These are phyloP conservation scores for Lepidochrysops patricia DNA, from an alignment of 2,888 invertebrate genomes.

Conservation along the genomic window DNA sequence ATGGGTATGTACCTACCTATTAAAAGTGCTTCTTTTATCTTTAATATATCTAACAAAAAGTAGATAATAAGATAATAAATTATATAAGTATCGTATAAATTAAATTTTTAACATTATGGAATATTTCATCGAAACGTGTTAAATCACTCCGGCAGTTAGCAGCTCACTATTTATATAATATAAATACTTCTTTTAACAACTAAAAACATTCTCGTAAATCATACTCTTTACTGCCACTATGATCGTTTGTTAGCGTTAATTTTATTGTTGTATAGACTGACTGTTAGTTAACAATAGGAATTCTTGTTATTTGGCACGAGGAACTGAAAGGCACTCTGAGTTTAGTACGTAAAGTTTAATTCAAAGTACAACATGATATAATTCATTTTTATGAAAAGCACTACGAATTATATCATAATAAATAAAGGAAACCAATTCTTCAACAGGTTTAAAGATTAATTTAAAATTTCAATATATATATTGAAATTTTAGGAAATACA, in stretches of 20 bases:
- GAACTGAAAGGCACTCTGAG: neutral
- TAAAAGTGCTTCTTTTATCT: neutral
- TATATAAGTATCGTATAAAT: neutral
- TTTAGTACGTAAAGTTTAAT: neutral
- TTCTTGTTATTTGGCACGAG: neutral
- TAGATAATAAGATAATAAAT: neutral
- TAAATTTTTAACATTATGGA: neutral
- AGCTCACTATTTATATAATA: constrained; percentile 27
- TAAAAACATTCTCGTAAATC: constrained; percentile 34
- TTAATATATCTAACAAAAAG: neutral
- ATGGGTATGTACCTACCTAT: neutral
- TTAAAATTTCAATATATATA: too few relatives aligned
- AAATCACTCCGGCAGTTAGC: neutral
- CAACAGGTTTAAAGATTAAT: too few relatives aligned
- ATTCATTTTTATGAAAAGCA: neutral
- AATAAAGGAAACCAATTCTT: neutral
- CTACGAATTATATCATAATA: neutral
- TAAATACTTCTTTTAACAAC: constrained; percentile 29
- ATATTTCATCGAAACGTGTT: neutral
- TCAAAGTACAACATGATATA: neutral
- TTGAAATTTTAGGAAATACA: too few relatives aligned
- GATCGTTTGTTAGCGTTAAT: constrained; percentile 30
- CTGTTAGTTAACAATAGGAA: neutral
- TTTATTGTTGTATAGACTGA: constrained; percentile 31
- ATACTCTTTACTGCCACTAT: constrained; percentile 35